Evolutionary conservation across 2,797 vertebrate genomes (phyloP), one percentile per base, ranked within the genome.

Genomic region (Cyprinella venusta): DNA sequence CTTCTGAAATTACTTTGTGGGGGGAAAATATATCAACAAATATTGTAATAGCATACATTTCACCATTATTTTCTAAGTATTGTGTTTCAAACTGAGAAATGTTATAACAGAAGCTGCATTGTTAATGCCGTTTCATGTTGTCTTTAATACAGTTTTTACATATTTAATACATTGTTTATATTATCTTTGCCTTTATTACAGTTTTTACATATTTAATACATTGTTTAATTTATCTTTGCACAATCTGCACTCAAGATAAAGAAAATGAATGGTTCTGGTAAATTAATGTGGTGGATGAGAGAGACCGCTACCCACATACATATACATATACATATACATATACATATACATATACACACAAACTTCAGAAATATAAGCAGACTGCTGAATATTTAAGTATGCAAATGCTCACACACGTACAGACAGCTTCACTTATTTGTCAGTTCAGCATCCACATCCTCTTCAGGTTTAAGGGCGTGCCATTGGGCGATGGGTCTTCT

Each of bases 401-500:
- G 21, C 33, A 68, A 38, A 42, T 26, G 33, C 45, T 71, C 45
- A 38, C 15, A 12, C 26, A 8, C 30, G 18, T 9, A 40, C 30
- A 10, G 30, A 71, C 1, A 12, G 13, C 4, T 74, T 82, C 16
- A 86, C 76, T 98, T 98, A 88, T 93, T 94, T 0, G 94, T 94
- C 87, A 99, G 95, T 85, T 96, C 93, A 78, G 94, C 94, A 2
- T 99, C 96, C 33, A 99, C 95, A 75, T 99, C 97, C 63, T 99
- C 98, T 90, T 98, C 96, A 0, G 95, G 91, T 93, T 97, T 94
- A 63, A 99, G 94, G 86, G 96, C 97, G 76, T 99, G 98, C 98
- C 98, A 99, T 88, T 99, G 98, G 78, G 98, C 98, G 2, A 99
- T 98, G 81, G 98, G 98, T 91, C 98, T 95, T 85, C 98, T 92